A percentile compares a stretch with the other conserved stretches of the same genome.
Evolutionary conservation across 2,888 invertebrate species (phyloP).

Genomic region (Tortricodes alternella): DNA sequence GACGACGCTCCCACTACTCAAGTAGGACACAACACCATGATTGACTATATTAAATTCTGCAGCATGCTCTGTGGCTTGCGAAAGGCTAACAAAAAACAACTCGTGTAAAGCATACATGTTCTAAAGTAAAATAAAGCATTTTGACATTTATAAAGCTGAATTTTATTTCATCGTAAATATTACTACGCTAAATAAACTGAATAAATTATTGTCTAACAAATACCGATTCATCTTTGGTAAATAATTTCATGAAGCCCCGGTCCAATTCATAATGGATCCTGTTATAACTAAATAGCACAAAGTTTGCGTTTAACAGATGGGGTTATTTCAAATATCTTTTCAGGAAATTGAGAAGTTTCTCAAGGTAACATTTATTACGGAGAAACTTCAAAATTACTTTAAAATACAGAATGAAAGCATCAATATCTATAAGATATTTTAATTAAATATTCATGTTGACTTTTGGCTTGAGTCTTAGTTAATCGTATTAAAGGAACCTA

Average conservation of each 20-base stretch:
- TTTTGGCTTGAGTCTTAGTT: background rate
- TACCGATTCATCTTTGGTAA: background rate
- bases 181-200: background rate
- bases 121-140: slow-evolving; percentile 2
- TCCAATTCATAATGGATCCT: slow-evolving; percentile 3
- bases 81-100: slow-evolving; percentile 63
- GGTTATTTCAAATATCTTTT: slow-evolving; percentile 37
- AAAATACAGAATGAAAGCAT: slow-evolving; percentile 17
- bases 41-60: slow-evolving; percentile 85
- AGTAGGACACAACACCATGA: slow-evolving; percentile 79
- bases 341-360: slow-evolving; percentile 39
- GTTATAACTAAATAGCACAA: slow-evolving; percentile 9
- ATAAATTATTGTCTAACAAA: slow-evolving; percentile 1
- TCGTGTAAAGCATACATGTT: slow-evolving; percentile 3
- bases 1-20: slow-evolving; percentile 84
- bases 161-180: slow-evolving; percentile 1
- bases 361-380: slow-evolving; percentile 37
- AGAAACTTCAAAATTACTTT: slow-evolving; percentile 10
- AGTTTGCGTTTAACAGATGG: slow-evolving; percentile 29
- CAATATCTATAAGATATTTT: slow-evolving; percentile 18
- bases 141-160: background rate
- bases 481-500: slow-evolving; percentile 9
- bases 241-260: background rate
- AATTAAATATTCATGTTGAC: slow-evolving; percentile 16
- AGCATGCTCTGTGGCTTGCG: slow-evolving; percentile 83